Percentiles rank a stretch among this genome's conserved stretches.
Conservation (phyloP, 2,797 vertebrate species). For the Myoxocephalus aenaeus region DNA sequence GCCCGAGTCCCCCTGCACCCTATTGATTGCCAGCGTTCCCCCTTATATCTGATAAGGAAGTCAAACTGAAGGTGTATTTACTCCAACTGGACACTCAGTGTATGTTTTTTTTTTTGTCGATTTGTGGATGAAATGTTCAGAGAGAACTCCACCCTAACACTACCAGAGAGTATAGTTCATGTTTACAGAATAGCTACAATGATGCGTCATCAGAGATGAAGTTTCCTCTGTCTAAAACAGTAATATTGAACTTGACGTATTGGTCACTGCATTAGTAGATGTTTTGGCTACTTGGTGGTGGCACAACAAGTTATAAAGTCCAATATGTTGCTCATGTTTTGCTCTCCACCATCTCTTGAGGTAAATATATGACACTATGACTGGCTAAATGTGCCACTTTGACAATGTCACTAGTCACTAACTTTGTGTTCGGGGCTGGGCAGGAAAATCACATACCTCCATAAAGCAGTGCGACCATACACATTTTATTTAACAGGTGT, state of each 20-base stretch:
- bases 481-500: conserved; percentile 11
- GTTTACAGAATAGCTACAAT: not conserved
- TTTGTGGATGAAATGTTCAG: not conserved
- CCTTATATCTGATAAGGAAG: conserved; percentile 7
- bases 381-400: not conserved
- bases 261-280: not conserved
- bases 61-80: conserved; percentile 6
- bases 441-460: not conserved
- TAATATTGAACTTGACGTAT: not conserved
- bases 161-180: not conserved
- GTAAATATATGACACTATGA: not conserved
- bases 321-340: too few relatives aligned
- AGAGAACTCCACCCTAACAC: not conserved
- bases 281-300: not conserved
- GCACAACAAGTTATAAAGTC: not conserved
- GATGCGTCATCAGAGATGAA: not conserved
- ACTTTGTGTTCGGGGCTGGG: conserved; percentile 7
- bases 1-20: not conserved
- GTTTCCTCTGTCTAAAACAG: not conserved
- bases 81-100: not conserved
- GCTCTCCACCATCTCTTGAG: not conserved
- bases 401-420: not conserved
- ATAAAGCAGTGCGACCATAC: not conserved
- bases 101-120: not conserved
- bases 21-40: conserved; percentile 25